Evolutionary conservation across 2,888 invertebrate species (phyloP).

Genomic region (Ophion slaviceki): DNA sequence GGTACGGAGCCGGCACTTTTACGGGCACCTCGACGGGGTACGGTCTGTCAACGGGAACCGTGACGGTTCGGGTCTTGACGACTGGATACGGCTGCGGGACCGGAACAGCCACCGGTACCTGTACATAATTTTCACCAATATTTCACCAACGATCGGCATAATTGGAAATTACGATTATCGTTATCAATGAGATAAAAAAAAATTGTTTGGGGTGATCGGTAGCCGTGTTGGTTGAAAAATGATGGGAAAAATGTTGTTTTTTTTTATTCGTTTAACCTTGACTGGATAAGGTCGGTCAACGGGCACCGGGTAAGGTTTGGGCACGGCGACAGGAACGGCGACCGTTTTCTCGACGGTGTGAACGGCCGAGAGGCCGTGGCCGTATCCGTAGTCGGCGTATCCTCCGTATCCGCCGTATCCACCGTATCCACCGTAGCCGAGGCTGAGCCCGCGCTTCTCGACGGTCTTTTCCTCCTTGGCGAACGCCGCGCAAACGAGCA

Average conservation of each 20-base stretch:
- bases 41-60: constrained; percentile 84
- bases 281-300: constrained; percentile 85
- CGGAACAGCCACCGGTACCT: constrained; percentile 84
- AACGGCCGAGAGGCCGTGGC: constrained; percentile 73
- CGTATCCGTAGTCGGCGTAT: constrained; percentile 68
- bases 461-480: constrained; percentile 78
- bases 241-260: background rate
- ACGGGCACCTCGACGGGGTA: constrained; percentile 84
- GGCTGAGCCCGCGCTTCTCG: constrained; percentile 77
- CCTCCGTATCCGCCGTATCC: constrained; percentile 70
- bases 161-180: background rate
- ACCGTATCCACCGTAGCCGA: constrained; percentile 71
- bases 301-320: constrained; percentile 84
- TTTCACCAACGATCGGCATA: background rate
- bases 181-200: background rate
- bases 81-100: constrained; percentile 84
- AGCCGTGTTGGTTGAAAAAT: background rate
- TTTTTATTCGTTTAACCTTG: constrained; percentile 73
- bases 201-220: too few relatives aligned
- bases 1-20: constrained; percentile 85
- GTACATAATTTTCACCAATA: constrained; percentile 15
- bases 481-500: constrained; percentile 83
- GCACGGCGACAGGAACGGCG: constrained; percentile 83
- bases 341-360: constrained; percentile 83
- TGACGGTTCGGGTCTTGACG: constrained; percentile 81